phyloP scores from a whole-genome alignment of 1,140 invertebrate genomes.

The Ceratoteleas bidentatus region DNA sequence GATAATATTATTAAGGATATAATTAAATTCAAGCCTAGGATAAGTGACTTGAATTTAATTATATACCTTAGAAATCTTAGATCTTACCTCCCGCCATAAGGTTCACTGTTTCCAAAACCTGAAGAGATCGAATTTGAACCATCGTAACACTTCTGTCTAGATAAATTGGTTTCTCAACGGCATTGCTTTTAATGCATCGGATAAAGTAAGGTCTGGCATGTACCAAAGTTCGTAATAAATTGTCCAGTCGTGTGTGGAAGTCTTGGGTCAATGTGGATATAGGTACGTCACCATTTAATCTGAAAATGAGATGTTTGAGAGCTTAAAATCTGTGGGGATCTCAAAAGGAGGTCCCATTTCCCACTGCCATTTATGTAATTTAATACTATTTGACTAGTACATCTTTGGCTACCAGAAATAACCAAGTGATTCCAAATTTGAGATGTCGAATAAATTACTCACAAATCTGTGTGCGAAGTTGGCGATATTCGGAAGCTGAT shows the following conservation, averaged over 20 bases:
- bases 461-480: slow-evolving; percentile 92
- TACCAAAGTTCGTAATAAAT: slow-evolving; percentile 93
- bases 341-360: too few relatives aligned
- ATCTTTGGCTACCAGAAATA: too few relatives aligned
- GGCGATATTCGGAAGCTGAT: slow-evolving; percentile 94
- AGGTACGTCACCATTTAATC: slow-evolving; percentile 92
- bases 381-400: too few relatives aligned
- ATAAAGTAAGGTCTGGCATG: slow-evolving; percentile 97
- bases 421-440: too few relatives aligned
- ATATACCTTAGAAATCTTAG: too few relatives aligned
- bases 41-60: too few relatives aligned
- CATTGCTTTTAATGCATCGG: slow-evolving; percentile 93
- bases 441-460: too few relatives aligned
- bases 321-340: too few relatives aligned
- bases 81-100: slow-evolving; percentile 97
- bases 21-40: too few relatives aligned
- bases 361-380: too few relatives aligned
- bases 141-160: slow-evolving; percentile 92
- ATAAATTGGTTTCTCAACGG: slow-evolving; percentile 87
- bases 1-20: too few relatives aligned
- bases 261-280: slow-evolving; percentile 96
- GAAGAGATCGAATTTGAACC: slow-evolving; percentile 92
- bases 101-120: slow-evolving; percentile 97
- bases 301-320: too few relatives aligned
- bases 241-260: slow-evolving; percentile 96